Evolutionary conservation across 2,113 vertebrate genomes (phyloP).

Genomic region (Esox niger): DNA sequence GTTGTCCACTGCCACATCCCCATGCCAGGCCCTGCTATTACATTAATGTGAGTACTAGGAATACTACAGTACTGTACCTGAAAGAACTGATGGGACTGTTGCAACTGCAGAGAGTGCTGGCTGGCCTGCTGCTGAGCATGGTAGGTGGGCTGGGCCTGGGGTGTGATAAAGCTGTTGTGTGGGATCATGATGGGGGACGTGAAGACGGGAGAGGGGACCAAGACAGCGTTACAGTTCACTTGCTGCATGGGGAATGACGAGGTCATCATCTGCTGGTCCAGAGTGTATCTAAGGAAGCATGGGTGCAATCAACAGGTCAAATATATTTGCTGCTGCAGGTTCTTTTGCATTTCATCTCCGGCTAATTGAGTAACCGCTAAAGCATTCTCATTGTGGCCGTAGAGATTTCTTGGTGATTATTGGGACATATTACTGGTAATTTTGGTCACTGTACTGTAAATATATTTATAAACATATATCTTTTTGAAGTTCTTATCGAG

Average conservation of each 20-base stretch:
- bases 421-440: no score
- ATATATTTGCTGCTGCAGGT: background rate
- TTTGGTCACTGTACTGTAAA: no score
- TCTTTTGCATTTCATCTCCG: no score
- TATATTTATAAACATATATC: no score
- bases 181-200: constrained; percentile 75
- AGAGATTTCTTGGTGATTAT: no score
- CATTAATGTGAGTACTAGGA: background rate
- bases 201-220: constrained; percentile 66
- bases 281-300: constrained; percentile 68
- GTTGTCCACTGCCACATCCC: background rate
- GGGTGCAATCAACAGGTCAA: constrained; percentile 9
- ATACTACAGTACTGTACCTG: constrained; percentile 61
- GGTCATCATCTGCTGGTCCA: constrained; percentile 75
- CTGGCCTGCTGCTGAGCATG: constrained; percentile 65
- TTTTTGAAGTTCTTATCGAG: no score
- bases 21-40: background rate
- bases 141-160: constrained; percentile 69
- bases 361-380: no score
- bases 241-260: constrained; percentile 67
- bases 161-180: constrained; percentile 64
- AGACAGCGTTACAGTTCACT: constrained; percentile 64
- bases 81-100: constrained; percentile 77
- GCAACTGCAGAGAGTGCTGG: constrained; percentile 66
- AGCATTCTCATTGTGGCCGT: no score